Evolutionary conservation across 2,888 invertebrate species (phyloP).

Genomic region (Pseudoips prasinana): DNA sequence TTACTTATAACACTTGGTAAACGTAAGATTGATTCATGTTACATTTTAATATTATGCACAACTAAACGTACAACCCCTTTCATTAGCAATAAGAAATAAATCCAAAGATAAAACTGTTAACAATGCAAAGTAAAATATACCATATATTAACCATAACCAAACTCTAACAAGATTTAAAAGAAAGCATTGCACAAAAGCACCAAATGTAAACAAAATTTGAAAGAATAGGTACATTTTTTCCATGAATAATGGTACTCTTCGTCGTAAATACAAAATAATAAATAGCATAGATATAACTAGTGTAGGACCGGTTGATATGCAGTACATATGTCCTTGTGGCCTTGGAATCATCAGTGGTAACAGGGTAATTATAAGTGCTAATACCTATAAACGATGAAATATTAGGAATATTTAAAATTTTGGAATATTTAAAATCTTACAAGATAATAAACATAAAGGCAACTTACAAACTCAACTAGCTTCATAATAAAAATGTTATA

Average conservation of each 20-base stretch:
- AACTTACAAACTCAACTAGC: slow-evolving; percentile 75
- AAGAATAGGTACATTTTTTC: slow-evolving; percentile 77
- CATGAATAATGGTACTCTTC: slow-evolving; percentile 71
- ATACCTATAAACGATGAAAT: slow-evolving; percentile 57
- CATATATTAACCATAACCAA: slow-evolving; percentile 71
- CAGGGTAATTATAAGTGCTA: slow-evolving; percentile 55
- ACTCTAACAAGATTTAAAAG: slow-evolving; percentile 63
- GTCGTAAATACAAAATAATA: slow-evolving; percentile 64
- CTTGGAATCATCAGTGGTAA: slow-evolving; percentile 55
- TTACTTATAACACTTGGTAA: slow-evolving; percentile 23
- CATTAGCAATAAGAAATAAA: slow-evolving; percentile 72
- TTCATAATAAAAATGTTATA: slow-evolving; percentile 77
- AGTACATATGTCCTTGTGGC: slow-evolving; percentile 74
- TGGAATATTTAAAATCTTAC: too few species aligned
- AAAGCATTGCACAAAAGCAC: slow-evolving; percentile 73
- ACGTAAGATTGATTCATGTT: slow-evolving; percentile 20
- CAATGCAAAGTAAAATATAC: slow-evolving; percentile 64
- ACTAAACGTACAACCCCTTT: slow-evolving; percentile 76
- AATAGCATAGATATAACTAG: slow-evolving; percentile 68
- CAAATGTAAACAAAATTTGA: slow-evolving; percentile 75
- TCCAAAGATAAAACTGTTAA: slow-evolving; percentile 62
- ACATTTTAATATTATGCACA: slow-evolving; percentile 51
- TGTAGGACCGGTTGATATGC: slow-evolving; percentile 72
- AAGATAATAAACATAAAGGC: too few species aligned
- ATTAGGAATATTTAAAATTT: too few species aligned